Percentiles rank a stretch among this genome's conserved stretches.
These are phyloP conservation scores for Tiaroga cobitis DNA, from an alignment of 2,797 vertebrate species.

Conservation along the genomic window DNA sequence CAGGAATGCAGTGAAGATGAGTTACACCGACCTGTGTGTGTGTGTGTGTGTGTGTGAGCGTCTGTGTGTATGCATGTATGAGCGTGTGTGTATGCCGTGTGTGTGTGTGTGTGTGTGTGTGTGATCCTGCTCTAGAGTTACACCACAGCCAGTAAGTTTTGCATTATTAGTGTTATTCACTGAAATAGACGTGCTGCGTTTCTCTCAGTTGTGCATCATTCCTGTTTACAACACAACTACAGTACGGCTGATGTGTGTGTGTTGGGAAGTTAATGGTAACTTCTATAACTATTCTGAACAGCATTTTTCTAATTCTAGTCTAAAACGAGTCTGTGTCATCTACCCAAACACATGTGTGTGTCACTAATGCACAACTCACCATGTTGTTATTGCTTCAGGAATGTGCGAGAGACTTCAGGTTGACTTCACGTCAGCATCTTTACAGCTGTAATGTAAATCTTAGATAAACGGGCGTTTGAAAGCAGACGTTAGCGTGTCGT, in stretches of 20 bases:
- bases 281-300: neutral
- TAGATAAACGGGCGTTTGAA: no score
- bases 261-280: neutral
- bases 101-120: no score
- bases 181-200: neutral
- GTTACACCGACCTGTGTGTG: neutral
- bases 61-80: neutral
- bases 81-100: no score
- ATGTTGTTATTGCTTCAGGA: no score
- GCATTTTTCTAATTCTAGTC: neutral
- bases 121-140: neutral
- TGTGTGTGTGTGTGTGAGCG: neutral
- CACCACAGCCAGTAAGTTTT: neutral
- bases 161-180: neutral
- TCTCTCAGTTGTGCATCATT: neutral
- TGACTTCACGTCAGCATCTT: neutral
- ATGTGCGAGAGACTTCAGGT: no score
- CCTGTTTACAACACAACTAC: neutral
- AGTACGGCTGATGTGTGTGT: neutral
- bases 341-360: neutral
- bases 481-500: neutral
- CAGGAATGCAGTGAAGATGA: slow-evolving; percentile 41
- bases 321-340: neutral
- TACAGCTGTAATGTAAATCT: no score
- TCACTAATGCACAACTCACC: no score